These are phyloP conservation scores for Ophraella communa DNA, from an alignment of 2,888 invertebrate species.

Conservation along the genomic window DNA sequence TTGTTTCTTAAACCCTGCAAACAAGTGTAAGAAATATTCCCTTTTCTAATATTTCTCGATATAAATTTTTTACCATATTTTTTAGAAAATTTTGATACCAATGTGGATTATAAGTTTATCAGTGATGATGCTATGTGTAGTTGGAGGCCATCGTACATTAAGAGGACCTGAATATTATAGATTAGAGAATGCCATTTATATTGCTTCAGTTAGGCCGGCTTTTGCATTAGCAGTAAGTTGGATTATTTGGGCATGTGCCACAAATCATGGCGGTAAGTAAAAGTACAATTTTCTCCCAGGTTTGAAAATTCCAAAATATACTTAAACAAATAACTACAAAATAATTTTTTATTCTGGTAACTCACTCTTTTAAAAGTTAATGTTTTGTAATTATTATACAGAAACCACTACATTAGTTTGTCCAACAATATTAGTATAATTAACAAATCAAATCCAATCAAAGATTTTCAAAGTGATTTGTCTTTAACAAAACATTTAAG, in stretches of 20 bases:
- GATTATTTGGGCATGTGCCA: conserved; percentile 61
- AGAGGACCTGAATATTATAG: conserved; percentile 41
- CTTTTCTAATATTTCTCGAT: background rate
- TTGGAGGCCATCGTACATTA: conserved; percentile 45
- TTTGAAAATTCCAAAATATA: too few relatives aligned
- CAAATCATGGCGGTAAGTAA: conserved; percentile 61
- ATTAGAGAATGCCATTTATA: conserved; percentile 46
- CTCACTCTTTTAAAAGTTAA: too few relatives aligned
- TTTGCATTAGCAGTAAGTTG: conserved; percentile 62
- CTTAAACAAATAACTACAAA: too few relatives aligned
- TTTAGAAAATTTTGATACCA: conserved; percentile 27
- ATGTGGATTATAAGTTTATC: conserved; percentile 42
- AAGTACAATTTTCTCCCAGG: background rate
- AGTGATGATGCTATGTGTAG: conserved; percentile 41
- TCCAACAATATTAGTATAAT: too few relatives aligned
- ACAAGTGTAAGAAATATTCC: too few relatives aligned
- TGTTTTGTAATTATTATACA: too few relatives aligned
- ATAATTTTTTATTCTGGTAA: too few relatives aligned
- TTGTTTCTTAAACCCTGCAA: too few relatives aligned
- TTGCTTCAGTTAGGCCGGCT: conserved; percentile 57
- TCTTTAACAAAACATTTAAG: too few relatives aligned
- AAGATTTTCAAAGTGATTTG: too few relatives aligned
- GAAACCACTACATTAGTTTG: too few relatives aligned
- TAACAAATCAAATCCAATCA: too few relatives aligned
- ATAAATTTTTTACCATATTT: background rate